Base-by-base conservation (phyloP, 2,797 vertebrate species). In the Tokudaia tokunoshimensis region DNA sequence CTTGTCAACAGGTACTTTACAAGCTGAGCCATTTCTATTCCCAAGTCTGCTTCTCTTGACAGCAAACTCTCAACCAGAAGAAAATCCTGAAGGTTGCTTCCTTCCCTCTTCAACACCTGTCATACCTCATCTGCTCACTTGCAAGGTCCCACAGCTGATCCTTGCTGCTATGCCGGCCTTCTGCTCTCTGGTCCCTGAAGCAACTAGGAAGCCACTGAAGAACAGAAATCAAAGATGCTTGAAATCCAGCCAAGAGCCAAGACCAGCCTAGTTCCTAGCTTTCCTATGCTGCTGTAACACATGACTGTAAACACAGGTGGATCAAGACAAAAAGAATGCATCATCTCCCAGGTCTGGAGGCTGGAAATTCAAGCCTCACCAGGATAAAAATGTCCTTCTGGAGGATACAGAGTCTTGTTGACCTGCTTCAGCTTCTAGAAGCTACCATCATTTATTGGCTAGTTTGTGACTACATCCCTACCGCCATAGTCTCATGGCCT, bases 91-190 rank as follows among this genome's bases (percentile, higher is more conserved):
- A 22, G 8, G 8, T 50, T 19, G 3, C 55, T 31, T 86, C 9
- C 55, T 72, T 47, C 37, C 26, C 13, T 52, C 34, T 65, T 72
- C 57, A 19, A 0, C 0, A 17, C 26, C 11, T 8, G 3, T 67
- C 59, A 10, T 17, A 9, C 44, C 67, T 80, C 14, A 0, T 6
- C 15, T 74, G 17, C 7, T 6, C 1, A 15, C 15, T 70, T 20
- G 29, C 52, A 37, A 41, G 65, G 22, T 22, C 6, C 63, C 82
- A 44, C 37, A 31, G 44, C 31, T 41, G 9, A 47, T 81, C 13
- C 83, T 37, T 31, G 14, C 29, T 72, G 59, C 31, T 4, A 3
- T 3, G 26, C 37, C 47, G 31, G n/a, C 3, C 59, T 24, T 87
- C 65, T 59, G 22, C n/a, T 61, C 74, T 95, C 52, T 55, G 44